Evolutionary conservation across 2,888 invertebrate genomes (phyloP).

Genomic region (Pseudanteris insignis): DNA sequence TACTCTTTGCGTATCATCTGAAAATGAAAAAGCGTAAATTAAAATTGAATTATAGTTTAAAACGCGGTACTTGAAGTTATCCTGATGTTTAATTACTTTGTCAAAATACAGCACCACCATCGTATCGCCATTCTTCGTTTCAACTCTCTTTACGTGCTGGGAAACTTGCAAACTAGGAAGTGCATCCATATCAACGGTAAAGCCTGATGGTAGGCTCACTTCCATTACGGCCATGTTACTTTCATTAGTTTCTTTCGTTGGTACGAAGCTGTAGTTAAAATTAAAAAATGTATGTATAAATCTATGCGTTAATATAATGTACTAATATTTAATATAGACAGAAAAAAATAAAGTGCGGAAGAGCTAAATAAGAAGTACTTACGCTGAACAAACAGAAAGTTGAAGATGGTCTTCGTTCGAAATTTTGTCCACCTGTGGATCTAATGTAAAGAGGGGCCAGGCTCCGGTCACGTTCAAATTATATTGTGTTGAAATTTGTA

Average conservation of each 20-base stretch:
- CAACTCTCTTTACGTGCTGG: conserved; percentile 73
- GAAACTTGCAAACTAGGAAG: conserved; percentile 72
- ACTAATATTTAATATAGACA: too few relatives aligned
- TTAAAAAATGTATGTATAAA: too few relatives aligned
- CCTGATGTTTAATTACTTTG: conserved; percentile 65
- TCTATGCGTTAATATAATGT: too few relatives aligned
- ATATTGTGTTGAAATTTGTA: conserved; percentile 82
- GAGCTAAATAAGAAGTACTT: too few relatives aligned
- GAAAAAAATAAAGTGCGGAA: too few relatives aligned
- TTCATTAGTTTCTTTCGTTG: conserved; percentile 73
- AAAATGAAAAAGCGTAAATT: conserved; percentile 4
- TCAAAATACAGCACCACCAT: conserved; percentile 79
- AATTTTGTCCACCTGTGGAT: conserved; percentile 85
- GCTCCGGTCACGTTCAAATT: conserved; percentile 87
- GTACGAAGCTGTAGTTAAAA: conserved; percentile 70
- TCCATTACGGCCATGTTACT: conserved; percentile 94
- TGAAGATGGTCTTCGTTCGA: conserved; percentile 80
- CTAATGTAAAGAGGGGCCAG: conserved; percentile 86
- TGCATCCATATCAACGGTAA: conserved; percentile 80
- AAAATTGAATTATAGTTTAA: not conserved
- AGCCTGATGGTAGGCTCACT: conserved; percentile 90
- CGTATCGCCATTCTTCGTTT: conserved; percentile 75
- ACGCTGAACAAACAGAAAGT: conserved; percentile 84
- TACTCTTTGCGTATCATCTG: conserved; percentile 72
- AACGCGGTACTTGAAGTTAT: too few relatives aligned